Evolutionary conservation across 2,797 vertebrate species (phyloP).

Genomic region (Anableps anableps): DNA sequence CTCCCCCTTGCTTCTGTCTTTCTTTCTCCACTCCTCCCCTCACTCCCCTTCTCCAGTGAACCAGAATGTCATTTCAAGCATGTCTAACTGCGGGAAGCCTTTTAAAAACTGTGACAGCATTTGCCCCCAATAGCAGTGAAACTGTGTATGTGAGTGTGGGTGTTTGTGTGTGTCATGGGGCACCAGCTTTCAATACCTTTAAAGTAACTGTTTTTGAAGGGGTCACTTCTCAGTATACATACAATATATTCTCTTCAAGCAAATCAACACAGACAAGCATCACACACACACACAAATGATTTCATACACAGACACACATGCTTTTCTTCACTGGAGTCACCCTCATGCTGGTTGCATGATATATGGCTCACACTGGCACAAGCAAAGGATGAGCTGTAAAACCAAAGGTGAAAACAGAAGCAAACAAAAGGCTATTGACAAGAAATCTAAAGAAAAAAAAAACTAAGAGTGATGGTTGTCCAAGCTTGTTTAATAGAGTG

Average conservation of each 20-base stretch:
- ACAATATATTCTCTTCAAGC: slow-evolving; percentile 35
- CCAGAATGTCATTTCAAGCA: slow-evolving; percentile 83
- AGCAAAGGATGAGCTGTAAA: slow-evolving; percentile 50
- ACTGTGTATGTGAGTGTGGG: slow-evolving; percentile 29
- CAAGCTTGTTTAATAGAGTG: slow-evolving; percentile 14
- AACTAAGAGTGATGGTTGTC: slow-evolving; percentile 30
- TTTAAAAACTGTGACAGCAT: slow-evolving; percentile 77
- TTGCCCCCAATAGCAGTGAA: slow-evolving; percentile 66
- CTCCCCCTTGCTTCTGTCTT: slow-evolving; percentile 13
- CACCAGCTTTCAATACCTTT: slow-evolving; percentile 31
- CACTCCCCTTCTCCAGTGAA: slow-evolving; percentile 65
- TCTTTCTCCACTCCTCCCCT: slow-evolving; percentile 31
- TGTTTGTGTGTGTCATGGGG: slow-evolving; percentile 15
- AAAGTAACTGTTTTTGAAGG: slow-evolving; percentile 48
- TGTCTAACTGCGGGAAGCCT: slow-evolving; percentile 76
- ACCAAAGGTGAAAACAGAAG: slow-evolving; percentile 36
- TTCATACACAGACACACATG: background rate
- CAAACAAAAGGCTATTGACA: slow-evolving; percentile 49
- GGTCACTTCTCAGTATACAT: slow-evolving; percentile 44
- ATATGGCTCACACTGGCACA: slow-evolving; percentile 56
- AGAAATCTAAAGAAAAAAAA: slow-evolving; percentile 58
- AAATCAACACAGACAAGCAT: background rate
- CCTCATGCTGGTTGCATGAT: slow-evolving; percentile 71
- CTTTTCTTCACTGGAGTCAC: slow-evolving; percentile 48
- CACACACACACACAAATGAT: background rate